phyloP scores from a whole-genome alignment of 2,888 invertebrate species.

The Polydrusus cervinus region DNA sequence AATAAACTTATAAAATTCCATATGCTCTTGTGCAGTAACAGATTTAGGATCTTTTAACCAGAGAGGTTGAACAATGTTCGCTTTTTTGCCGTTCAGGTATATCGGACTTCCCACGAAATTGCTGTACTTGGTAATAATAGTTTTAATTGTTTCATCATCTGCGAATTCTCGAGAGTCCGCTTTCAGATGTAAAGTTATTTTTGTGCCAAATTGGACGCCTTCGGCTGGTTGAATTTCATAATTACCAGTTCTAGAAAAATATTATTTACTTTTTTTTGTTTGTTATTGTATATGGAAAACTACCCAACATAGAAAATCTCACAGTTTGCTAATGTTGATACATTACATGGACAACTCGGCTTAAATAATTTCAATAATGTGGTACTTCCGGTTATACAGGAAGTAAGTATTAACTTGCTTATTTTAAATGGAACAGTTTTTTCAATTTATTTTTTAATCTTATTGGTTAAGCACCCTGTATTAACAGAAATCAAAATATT shows the following conservation, averaged over 20 bases:
- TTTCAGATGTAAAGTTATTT: slow-evolving; percentile 93
- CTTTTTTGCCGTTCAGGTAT: slow-evolving; percentile 89
- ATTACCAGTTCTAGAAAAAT: slow-evolving; percentile 81
- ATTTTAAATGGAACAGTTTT: too few relatives aligned
- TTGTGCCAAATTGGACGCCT: slow-evolving; percentile 90
- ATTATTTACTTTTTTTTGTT: too few relatives aligned
- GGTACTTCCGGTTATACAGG: too few relatives aligned
- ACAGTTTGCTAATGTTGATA: too few relatives aligned
- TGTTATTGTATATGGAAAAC: too few relatives aligned
- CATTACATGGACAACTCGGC: too few relatives aligned
- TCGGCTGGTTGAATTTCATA: slow-evolving; percentile 93
- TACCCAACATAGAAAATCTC: too few relatives aligned
- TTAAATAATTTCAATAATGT: too few relatives aligned
- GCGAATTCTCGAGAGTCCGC: slow-evolving; percentile 91
- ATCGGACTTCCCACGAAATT: slow-evolving; percentile 97
- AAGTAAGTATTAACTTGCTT: too few relatives aligned
- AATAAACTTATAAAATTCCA: slow-evolving; percentile 94
- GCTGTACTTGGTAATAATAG: slow-evolving; percentile 87
- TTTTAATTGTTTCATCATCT: slow-evolving; percentile 88
- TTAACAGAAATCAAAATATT: too few relatives aligned
- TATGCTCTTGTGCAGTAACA: slow-evolving; percentile 89
- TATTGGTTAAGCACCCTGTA: too few relatives aligned
- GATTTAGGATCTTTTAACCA: slow-evolving; percentile 96
- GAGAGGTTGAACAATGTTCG: slow-evolving; percentile 91
- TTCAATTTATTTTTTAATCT: too few relatives aligned